phyloP scores from a whole-genome alignment of 2,888 invertebrate species.

The Temnothorax unifasciatus region DNA sequence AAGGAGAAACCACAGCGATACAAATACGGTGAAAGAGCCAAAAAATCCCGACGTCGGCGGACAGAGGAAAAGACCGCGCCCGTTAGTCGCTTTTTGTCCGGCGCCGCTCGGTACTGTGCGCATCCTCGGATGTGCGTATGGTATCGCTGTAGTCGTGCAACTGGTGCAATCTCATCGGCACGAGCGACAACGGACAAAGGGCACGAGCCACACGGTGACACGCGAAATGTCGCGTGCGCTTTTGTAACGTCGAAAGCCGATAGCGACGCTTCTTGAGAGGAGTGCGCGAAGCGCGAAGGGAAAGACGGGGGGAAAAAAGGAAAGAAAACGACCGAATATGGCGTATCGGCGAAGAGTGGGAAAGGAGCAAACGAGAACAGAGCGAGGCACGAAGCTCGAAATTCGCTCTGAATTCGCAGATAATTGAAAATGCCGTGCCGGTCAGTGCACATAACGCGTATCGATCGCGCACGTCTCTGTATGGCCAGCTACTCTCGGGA shows the following conservation, averaged over 20 bases:
- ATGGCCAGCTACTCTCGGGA: background rate
- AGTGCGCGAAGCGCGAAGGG: background rate
- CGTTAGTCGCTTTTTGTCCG: slow-evolving; percentile 46
- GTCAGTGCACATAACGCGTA: slow-evolving; percentile 59
- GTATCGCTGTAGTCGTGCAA: slow-evolving; percentile 38
- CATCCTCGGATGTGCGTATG: slow-evolving; percentile 31
- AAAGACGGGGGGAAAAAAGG: background rate
- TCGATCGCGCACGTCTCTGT: slow-evolving; percentile 40
- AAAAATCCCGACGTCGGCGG: slow-evolving; percentile 33
- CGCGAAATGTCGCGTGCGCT: slow-evolving; percentile 72
- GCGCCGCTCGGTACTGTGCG: slow-evolving; percentile 4
- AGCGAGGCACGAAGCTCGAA: slow-evolving; percentile 3
- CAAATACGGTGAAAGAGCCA: slow-evolving; percentile 4
- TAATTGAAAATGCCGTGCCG: slow-evolving; percentile 58
- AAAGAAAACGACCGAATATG: background rate
- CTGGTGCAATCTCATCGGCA: slow-evolving; percentile 39
- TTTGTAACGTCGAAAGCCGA: slow-evolving; percentile 68
- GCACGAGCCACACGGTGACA: slow-evolving; percentile 50
- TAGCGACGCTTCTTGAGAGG: slow-evolving; percentile 64
- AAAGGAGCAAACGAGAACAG: slow-evolving; percentile 27
- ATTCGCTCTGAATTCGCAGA: slow-evolving; percentile 55
- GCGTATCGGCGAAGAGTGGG: background rate
- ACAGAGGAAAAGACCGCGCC: slow-evolving; percentile 26
- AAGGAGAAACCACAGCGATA: background rate
- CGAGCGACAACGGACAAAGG: slow-evolving; percentile 70